Percentiles rank a stretch among this genome's conserved stretches.
phyloP scores from a whole-genome alignment of 2,797 vertebrate genomes.

The Rhyacichthys aspro region DNA sequence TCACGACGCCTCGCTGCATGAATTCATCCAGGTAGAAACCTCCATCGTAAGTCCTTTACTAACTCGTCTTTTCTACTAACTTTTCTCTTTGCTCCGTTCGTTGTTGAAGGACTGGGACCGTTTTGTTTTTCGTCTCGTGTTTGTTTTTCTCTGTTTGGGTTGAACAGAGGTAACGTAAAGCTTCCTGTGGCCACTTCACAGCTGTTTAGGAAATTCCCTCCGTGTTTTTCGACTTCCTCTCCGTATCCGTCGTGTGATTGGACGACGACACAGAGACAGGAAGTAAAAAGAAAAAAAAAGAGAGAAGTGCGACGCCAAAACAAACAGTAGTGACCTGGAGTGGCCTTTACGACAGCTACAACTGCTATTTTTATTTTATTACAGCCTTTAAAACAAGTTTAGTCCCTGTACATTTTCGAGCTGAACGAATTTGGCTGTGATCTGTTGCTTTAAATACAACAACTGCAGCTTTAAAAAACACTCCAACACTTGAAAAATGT shows the following conservation, averaged over 20 bases:
- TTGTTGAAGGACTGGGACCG: no score
- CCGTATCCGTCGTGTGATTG: constrained; percentile 68
- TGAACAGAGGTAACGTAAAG: constrained; percentile 64
- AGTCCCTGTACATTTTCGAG: no score
- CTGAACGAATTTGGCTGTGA: no score
- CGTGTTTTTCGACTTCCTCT: constrained; percentile 79
- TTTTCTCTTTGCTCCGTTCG: no score
- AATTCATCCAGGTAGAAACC: constrained; percentile 92
- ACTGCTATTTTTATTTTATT: constrained; percentile 14
- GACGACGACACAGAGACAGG: constrained; percentile 70
- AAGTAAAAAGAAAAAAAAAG: constrained; percentile 71
- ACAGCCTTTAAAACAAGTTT: no score
- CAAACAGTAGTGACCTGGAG: constrained; percentile 39
- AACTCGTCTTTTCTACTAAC: constrained; percentile 30
- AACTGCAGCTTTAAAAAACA: not conserved
- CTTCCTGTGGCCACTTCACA: constrained; percentile 76
- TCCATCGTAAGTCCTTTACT: constrained; percentile 78
- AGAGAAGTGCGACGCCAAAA: constrained; percentile 63
- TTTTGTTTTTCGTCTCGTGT: constrained; percentile 32
- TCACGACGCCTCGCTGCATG: constrained; percentile 89
- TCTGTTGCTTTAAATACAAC: no score
- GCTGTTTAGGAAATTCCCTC: constrained; percentile 87
- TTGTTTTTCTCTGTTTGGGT: constrained; percentile 59
- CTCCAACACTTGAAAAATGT: no score
- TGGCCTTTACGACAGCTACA: constrained; percentile 37